A percentile compares a stretch with the other conserved stretches of the same genome.
Evolutionary conservation across 2,113 vertebrate genomes (phyloP).

Genomic region (Ptychochromis oligacanthus): DNA sequence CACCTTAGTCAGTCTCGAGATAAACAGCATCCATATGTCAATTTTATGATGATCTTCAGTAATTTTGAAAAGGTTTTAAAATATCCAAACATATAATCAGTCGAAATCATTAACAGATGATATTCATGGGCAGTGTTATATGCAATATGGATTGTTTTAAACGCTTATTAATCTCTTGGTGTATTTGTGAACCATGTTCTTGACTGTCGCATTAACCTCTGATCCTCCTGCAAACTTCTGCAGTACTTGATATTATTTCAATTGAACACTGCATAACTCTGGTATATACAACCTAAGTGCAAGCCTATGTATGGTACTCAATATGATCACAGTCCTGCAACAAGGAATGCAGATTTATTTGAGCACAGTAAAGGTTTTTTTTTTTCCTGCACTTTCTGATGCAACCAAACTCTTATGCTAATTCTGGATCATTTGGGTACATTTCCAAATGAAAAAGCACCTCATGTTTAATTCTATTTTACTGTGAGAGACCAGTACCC

Average conservation of each 20-base stretch:
- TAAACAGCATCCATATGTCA: background rate
- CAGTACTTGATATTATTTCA: background rate
- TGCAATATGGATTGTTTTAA: background rate
- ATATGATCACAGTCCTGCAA: background rate
- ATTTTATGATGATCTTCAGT: background rate
- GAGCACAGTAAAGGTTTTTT: slow-evolving; percentile 33
- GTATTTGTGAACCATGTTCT: background rate
- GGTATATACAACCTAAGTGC: background rate
- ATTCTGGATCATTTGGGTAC: slow-evolving; percentile 44
- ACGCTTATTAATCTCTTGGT: background rate
- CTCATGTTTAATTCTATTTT: slow-evolving; percentile 54
- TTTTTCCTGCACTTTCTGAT: slow-evolving; percentile 13
- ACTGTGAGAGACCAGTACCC: slow-evolving; percentile 34
- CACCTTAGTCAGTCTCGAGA: slow-evolving; percentile 3
- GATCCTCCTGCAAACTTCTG: background rate
- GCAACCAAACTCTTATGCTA: slow-evolving; percentile 59
- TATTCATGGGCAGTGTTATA: background rate
- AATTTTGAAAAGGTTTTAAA: background rate
- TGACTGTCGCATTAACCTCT: background rate
- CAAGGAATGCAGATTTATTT: slow-evolving; percentile 10
- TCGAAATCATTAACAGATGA: background rate
- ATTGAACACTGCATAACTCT: no score
- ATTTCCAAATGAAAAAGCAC: slow-evolving; percentile 73
- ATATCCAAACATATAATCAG: background rate
- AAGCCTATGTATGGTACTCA: background rate